These are phyloP conservation scores for Clarias laeviceps DNA, from an alignment of 2,797 vertebrate genomes.

Conservation along the genomic window DNA sequence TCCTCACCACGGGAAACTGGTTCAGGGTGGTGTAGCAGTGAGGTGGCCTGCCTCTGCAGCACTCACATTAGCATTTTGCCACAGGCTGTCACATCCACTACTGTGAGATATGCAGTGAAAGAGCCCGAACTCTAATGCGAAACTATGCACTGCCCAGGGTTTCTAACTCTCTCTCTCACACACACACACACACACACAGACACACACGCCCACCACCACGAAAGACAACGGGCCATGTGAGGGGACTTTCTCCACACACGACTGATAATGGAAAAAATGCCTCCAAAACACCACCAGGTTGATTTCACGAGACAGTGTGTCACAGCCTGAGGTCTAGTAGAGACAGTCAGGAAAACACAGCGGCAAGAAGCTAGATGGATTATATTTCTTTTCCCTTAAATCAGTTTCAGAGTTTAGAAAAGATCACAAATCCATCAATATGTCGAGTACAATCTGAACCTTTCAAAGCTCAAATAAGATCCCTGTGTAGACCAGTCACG, in stretches of 20 bases:
- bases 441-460: neutral
- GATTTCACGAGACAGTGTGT: neutral
- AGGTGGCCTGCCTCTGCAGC: conserved; percentile 18
- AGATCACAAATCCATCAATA: neutral
- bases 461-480: neutral
- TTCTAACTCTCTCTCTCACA: neutral
- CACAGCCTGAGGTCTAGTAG: neutral
- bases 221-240: neutral
- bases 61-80: conserved; percentile 44
- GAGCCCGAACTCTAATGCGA: conserved; percentile 12
- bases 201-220: too few species aligned
- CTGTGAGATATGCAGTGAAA: conserved; percentile 10
- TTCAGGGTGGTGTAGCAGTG: conserved; percentile 25
- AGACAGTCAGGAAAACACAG: neutral
- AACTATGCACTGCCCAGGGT: neutral
- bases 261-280: neutral
- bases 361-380: neutral
- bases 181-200: too few species aligned
- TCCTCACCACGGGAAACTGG: conserved; percentile 27
- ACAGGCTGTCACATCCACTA: conserved; percentile 15
- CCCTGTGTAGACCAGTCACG: neutral
- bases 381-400: neutral
- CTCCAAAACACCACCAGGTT: neutral
- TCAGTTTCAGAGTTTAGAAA: neutral
- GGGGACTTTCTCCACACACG: neutral